These are phyloP conservation scores for Nephila pilipes DNA, from an alignment of 1,140 invertebrate species.

Conservation along the genomic window DNA sequence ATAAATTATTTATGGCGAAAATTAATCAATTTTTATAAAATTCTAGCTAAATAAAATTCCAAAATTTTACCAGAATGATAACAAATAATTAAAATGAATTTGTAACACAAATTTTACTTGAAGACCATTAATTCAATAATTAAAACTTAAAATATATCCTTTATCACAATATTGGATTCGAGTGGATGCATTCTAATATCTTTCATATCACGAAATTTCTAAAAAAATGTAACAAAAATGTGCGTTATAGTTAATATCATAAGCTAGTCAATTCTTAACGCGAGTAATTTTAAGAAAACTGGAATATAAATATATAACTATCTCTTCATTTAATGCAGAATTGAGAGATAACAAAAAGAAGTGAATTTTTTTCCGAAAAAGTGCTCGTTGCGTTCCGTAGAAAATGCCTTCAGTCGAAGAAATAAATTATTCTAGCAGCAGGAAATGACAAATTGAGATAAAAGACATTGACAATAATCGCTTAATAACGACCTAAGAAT, in stretches of 20 bases:
- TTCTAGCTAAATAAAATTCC: too few species aligned
- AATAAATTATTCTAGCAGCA: not conserved
- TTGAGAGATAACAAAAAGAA: not conserved
- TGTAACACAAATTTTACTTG: too few species aligned
- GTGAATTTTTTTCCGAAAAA: not conserved
- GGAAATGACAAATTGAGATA: not conserved
- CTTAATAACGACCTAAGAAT: constrained; percentile 1
- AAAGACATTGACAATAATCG: not conserved
- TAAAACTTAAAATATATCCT: too few species aligned
- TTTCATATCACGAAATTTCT: not conserved
- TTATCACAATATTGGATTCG: too few species aligned
- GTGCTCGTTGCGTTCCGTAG: not conserved
- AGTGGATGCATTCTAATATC: not conserved
- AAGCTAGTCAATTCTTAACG: not conserved
- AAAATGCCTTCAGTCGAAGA: not conserved
- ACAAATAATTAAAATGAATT: too few species aligned
- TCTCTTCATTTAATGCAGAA: not conserved
- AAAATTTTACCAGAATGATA: too few species aligned
- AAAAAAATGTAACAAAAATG: not conserved
- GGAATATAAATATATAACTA: not conserved
- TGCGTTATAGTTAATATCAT: not conserved
- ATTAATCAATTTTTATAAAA: too few species aligned
- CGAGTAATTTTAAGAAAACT: not conserved
- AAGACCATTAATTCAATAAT: too few species aligned
- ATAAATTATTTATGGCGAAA: too few species aligned